Conservation (phyloP, 2,888 invertebrate genomes). For the Plusia festucae region DNA sequence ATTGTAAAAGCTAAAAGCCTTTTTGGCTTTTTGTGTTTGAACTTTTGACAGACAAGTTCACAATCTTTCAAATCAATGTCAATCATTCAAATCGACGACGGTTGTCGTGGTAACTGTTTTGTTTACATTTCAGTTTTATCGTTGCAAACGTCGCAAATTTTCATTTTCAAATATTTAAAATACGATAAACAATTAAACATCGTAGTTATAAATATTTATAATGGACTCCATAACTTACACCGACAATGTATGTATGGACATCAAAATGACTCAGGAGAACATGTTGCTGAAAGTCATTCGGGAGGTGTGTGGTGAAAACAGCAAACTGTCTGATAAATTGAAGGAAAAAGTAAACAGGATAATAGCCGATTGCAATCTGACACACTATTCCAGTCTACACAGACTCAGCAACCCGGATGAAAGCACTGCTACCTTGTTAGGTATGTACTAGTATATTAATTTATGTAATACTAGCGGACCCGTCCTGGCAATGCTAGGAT, state of each 20-base stretch:
- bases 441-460: too few relatives aligned
- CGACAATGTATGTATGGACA: conserved; percentile 64
- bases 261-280: conserved; percentile 75
- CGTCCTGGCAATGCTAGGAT: too few relatives aligned
- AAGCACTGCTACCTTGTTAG: conserved; percentile 79
- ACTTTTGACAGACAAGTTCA: background rate
- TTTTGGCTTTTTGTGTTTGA: background rate
- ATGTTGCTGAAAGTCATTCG: conserved; percentile 78
- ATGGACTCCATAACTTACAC: conserved; percentile 80
- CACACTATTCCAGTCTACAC: conserved; percentile 80
- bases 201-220: background rate
- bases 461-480: too few relatives aligned
- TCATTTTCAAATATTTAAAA: background rate
- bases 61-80: conserved; percentile 16
- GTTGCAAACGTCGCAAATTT: background rate
- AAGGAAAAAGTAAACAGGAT: conserved; percentile 80
- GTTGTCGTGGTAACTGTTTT: conserved; percentile 54
- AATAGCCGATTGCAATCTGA: conserved; percentile 80
- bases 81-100: conserved; percentile 33
- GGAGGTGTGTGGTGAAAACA: conserved; percentile 73
- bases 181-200: background rate
- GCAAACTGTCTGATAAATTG: conserved; percentile 71
- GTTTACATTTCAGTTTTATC: conserved; percentile 8
- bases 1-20: too few relatives aligned
- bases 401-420: conserved; percentile 81